Conservation (phyloP, 2,888 invertebrate species). For the Latrodectus elegans region DNA sequence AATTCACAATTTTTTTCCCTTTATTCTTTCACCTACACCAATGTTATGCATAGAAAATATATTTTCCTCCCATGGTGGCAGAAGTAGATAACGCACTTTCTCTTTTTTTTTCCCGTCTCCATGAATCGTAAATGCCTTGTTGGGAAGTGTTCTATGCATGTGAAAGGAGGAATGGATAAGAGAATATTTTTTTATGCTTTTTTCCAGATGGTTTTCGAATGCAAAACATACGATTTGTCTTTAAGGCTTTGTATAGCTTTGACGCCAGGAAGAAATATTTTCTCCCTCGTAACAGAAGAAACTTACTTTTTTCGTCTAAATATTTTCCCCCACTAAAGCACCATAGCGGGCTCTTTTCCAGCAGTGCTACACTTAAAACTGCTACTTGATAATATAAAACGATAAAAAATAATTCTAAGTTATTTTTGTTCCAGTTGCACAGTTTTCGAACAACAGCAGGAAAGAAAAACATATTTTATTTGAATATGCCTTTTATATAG, state of each 20-base stretch:
- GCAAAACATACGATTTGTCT: conserved; percentile 68
- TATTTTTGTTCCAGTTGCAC: no score
- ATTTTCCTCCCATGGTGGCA: conserved; percentile 18
- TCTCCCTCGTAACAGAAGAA: neutral
- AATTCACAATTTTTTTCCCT: conserved; percentile 31
- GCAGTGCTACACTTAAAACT: no score
- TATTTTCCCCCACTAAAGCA: neutral
- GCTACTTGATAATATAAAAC: no score
- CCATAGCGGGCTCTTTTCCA: neutral
- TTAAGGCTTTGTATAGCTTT: conserved; percentile 61
- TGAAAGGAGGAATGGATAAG: neutral
- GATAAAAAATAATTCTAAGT: no score
- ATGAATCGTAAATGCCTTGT: conserved; percentile 29
- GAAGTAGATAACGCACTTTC: conserved; percentile 3
- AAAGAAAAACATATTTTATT: no score
- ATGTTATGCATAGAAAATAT: conserved; percentile 55
- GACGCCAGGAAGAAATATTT: neutral
- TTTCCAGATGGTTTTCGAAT: conserved; percentile 48
- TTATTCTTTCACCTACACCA: neutral
- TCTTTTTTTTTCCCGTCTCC: neutral
- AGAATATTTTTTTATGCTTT: conserved; percentile 12
- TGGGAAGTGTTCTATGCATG: conserved; percentile 30
- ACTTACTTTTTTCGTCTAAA: neutral
- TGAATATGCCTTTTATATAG: no score
- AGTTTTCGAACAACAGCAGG: no score